These are phyloP conservation scores for Parelbella ahira DNA, from an alignment of 2,888 invertebrate genomes.

Conservation along the genomic window DNA sequence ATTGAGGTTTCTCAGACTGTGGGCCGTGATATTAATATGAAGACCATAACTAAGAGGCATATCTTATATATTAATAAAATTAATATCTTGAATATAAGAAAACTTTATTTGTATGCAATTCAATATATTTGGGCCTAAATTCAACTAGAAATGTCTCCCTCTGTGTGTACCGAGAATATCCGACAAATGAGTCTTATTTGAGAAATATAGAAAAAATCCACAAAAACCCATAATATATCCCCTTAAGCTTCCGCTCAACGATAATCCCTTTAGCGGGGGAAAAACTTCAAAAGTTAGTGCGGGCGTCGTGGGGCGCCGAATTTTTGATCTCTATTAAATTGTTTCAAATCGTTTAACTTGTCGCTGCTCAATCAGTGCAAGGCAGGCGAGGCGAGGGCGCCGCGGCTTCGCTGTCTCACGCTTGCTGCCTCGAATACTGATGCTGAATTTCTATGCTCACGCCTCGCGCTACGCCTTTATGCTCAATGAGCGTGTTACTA, in stretches of 20 bases:
- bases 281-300: slow-evolving; percentile 81
- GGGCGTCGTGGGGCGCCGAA: slow-evolving; percentile 69
- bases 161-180: too few species aligned
- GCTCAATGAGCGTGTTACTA: slow-evolving; percentile 10
- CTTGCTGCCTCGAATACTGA: slow-evolving; percentile 57
- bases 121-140: too few species aligned
- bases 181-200: slow-evolving; percentile 4
- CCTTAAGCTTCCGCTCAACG: slow-evolving; percentile 68
- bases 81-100: too few species aligned
- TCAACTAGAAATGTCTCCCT: too few species aligned
- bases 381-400: slow-evolving; percentile 39
- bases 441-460: slow-evolving; percentile 38
- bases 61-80: too few species aligned
- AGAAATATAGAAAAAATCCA: slow-evolving; percentile 47
- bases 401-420: slow-evolving; percentile 47
- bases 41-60: too few species aligned
- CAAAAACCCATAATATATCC: slow-evolving; percentile 65
- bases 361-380: slow-evolving; percentile 78
- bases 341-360: slow-evolving; percentile 82
- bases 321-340: slow-evolving; percentile 82
- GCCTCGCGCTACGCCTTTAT: slow-evolving; percentile 27
- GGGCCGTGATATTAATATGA: too few species aligned
- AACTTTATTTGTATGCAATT: too few species aligned
- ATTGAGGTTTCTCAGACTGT: too few species aligned
- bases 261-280: slow-evolving; percentile 79